These are phyloP conservation scores for Tragopan temminckii DNA, from an alignment of 2,797 vertebrate genomes.

Conservation along the genomic window DNA sequence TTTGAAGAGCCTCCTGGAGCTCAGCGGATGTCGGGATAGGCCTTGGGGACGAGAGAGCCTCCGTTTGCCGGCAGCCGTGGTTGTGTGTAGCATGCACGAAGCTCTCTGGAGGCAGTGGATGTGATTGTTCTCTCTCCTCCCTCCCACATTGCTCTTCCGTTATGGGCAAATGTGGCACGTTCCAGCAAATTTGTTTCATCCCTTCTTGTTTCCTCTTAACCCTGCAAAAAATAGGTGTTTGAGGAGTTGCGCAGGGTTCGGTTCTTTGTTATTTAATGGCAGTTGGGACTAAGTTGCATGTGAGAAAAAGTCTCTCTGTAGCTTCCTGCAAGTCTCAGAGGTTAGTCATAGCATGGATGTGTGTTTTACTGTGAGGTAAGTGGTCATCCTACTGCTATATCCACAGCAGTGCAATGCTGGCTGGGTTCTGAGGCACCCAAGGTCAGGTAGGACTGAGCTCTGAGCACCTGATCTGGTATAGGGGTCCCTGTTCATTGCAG, in stretches of 20 bases:
- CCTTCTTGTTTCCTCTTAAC: background rate
- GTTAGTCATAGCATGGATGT: background rate
- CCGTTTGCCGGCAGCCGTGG: rapidly evolving
- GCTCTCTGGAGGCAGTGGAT: background rate
- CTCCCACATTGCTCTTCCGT: background rate
- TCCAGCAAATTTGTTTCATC: background rate
- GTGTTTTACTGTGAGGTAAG: background rate
- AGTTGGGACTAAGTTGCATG: background rate
- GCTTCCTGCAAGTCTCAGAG: background rate
- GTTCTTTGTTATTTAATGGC: background rate
- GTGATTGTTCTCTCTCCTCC: background rate
- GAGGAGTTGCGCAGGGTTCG: background rate
- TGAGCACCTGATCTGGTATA: too few species aligned
- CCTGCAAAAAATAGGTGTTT: background rate
- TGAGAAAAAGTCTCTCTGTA: background rate
- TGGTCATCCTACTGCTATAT: background rate
- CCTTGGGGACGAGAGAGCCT: background rate
- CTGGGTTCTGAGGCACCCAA: background rate
- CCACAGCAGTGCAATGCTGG: background rate
- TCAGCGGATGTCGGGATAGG: background rate
- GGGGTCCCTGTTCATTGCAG: too few species aligned
- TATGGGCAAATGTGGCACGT: background rate
- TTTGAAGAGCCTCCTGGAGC: background rate
- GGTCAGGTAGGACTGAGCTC: too few species aligned
- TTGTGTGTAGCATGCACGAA: background rate